Evolutionary conservation across 2,797 vertebrate species (phyloP), one percentile per base, ranked within the genome.

Genomic region (Hipposideros larvatus): DNA sequence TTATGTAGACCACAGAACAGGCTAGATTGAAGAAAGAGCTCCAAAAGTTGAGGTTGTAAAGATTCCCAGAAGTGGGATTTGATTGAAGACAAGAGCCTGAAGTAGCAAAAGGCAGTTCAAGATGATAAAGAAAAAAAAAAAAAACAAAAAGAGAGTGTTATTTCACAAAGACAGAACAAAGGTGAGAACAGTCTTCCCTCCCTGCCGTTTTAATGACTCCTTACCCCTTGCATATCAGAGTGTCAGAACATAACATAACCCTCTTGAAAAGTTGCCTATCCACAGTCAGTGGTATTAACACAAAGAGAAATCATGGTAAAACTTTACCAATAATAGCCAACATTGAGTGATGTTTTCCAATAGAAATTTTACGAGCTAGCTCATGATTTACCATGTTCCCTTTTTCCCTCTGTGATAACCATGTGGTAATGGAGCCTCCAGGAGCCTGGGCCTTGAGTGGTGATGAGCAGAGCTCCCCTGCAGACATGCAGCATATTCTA

Each of bases 241-340:
- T 34, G 24, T 82, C 75, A 73, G 51, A 78, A 86, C 1, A 10
- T 4, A 90, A 5, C 4, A 73, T 18, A 65, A 1, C 1, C 7
- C 22, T 16, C 19, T 59, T 28, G 43, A 84, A 90, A 87, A 84
- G 15, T 16, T 91, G 24, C 15, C 55, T 43, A 15, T 78, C 24
- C 6, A 26, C 63, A 82, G 21, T 66, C 53, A 91, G 51, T n/a
- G 24, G 11, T 48, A 28, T 57, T 74, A 82, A 74, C 55, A 46
- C 51, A 91, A 91, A 92, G 43, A 59, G 15, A 93, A 79, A 70
- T 93, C 48, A 78, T 21, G 11, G 15, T 63, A 95, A 93, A 95
- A 57, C 59, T 46, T 92, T 87, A 57, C 34, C 71, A 82, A 86
- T 59, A 94, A 88, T 37, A 91, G 61, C 15, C 82, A 63, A 86